Evolutionary conservation across 2,113 vertebrate species (phyloP).

Genomic region (Labeo rohita): DNA sequence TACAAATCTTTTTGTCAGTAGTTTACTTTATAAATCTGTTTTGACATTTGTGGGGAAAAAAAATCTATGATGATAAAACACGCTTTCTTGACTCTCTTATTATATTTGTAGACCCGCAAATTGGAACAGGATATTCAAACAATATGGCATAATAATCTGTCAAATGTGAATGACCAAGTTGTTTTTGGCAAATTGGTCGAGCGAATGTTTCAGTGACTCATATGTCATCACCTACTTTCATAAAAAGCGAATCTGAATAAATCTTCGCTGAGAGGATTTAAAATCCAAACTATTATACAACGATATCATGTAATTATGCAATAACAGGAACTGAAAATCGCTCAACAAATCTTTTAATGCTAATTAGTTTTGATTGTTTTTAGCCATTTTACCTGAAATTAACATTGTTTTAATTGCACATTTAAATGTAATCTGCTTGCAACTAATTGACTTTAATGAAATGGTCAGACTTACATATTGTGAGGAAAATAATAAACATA

Average conservation of each 20-base stretch:
- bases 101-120: not conserved
- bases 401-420: not conserved
- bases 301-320: not conserved
- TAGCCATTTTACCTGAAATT: not conserved
- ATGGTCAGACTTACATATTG: not conserved
- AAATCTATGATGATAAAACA: too few relatives aligned
- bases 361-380: not conserved
- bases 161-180: not conserved
- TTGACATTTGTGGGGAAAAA: too few relatives aligned
- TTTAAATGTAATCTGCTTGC: not conserved
- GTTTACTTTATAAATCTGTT: too few relatives aligned
- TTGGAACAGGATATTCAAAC: not conserved
- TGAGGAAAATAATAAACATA: not conserved
- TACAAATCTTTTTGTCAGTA: too few relatives aligned
- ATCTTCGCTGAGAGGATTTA: not conserved
- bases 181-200: not conserved
- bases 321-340: not conserved
- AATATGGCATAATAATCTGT: not conserved
- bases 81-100: not conserved
- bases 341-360: not conserved
- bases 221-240: not conserved
- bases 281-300: too few relatives aligned
- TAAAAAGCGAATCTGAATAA: not conserved
- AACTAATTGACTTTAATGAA: not conserved
- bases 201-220: not conserved